These are phyloP conservation scores for Drosophila chauvacae DNA, from an alignment of 1,140 invertebrate genomes.

Conservation along the genomic window DNA sequence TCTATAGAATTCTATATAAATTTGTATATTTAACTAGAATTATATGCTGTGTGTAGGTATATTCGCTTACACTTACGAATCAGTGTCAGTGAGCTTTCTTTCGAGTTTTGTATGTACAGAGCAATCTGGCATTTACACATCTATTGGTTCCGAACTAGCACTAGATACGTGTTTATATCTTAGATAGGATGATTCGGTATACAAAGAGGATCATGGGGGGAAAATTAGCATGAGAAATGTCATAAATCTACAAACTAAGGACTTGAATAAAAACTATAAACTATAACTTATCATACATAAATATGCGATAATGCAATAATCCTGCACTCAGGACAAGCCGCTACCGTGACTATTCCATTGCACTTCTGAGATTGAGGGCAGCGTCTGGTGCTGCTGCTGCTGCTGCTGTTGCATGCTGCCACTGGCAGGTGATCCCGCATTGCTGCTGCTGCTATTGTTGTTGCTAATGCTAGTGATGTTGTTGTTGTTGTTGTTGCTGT, in stretches of 20 bases:
- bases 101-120: constrained; percentile 71
- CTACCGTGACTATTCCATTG: constrained; percentile 87
- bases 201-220: constrained; percentile 22
- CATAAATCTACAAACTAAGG: constrained; percentile 50
- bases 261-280: constrained; percentile 62
- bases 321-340: constrained; percentile 84
- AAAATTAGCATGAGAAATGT: constrained; percentile 49
- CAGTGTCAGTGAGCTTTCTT: constrained; percentile 60
- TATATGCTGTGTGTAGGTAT: constrained; percentile 48
- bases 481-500: constrained; percentile 72
- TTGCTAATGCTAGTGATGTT: constrained; percentile 71
- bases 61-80: constrained; percentile 34
- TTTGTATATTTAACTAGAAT: constrained; percentile 70
- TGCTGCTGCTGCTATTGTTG: constrained; percentile 70
- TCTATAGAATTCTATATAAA: constrained; percentile 53
- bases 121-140: constrained; percentile 62
- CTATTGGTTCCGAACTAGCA: constrained; percentile 73
- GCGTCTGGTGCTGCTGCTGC: constrained; percentile 85
- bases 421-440: constrained; percentile 63
- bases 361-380: constrained; percentile 87
- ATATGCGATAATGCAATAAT: constrained; percentile 65
- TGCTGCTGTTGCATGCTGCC: constrained; percentile 74
- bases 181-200: constrained; percentile 37
- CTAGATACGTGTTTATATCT: constrained; percentile 30
- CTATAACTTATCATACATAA: constrained; percentile 70